phyloP scores from a whole-genome alignment of 2,797 vertebrate genomes.

The Phataginus tricuspis region DNA sequence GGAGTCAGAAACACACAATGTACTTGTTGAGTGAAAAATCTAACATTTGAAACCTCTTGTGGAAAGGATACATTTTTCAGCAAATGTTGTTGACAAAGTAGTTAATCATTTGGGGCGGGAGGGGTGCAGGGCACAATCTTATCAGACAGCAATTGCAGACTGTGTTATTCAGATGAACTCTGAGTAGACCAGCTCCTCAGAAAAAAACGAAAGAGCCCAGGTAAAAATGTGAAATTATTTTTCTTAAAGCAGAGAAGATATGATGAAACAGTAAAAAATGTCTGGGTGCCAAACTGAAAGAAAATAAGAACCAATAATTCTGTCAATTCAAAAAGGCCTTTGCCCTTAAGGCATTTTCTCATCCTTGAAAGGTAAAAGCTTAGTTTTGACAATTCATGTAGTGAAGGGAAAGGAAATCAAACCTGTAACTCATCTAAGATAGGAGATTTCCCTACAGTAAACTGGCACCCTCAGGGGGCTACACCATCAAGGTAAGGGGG shows the following conservation, averaged over 20 bases:
- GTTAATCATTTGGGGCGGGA: background rate
- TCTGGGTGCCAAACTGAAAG: background rate
- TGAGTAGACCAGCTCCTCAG: background rate
- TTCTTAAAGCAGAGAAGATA: background rate
- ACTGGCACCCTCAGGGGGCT: background rate
- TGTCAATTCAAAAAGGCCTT: background rate
- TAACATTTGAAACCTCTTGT: constrained; percentile 28
- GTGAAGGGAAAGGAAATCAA: background rate
- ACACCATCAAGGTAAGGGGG: background rate
- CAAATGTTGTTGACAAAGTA: background rate
- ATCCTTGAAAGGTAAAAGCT: background rate
- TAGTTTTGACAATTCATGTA: background rate
- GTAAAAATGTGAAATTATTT: background rate
- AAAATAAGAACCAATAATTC: background rate
- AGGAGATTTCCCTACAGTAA: background rate
- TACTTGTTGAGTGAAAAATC: constrained; percentile 29
- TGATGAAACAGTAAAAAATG: background rate
- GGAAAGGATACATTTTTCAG: constrained; percentile 21
- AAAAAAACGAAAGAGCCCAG: background rate
- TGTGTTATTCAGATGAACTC: background rate
- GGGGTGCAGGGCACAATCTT: background rate
- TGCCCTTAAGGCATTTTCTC: background rate
- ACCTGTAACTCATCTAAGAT: background rate
- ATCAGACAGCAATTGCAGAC: background rate
- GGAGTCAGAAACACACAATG: background rate